Evolutionary conservation across 92 coral and sea anemone species (phyloP), one percentile per base, ranked within the genome.

Genomic region (Umimayanthus chanpuru): DNA sequence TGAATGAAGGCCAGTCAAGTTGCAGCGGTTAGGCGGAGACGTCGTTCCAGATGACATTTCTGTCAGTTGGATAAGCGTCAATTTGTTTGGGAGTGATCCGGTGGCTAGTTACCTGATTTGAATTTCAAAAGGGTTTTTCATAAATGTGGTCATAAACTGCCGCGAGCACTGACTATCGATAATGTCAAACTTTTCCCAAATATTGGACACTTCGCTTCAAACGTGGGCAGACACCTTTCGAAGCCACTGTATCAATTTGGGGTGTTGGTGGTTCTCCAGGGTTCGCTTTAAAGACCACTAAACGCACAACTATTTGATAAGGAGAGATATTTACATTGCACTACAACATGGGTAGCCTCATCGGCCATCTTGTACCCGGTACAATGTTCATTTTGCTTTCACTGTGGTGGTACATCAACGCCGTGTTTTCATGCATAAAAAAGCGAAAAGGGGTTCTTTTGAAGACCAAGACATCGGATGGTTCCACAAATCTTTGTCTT

Each of bases 341-440:
- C 28, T 58, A 16, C 81, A 32, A 67, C 73, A 96, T 96, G 98
- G 98, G 98, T 5, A 82, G 92, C 30, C 94, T 96, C 16, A 76
- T 87, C 1, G 98, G 98, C 8, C 98, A 96, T 89, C 92, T 88
- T 0, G 90, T 91, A 10, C 98, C 98, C 23, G 98, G 98, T 2
- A 65, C 93, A 1, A 61, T 94, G 74, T 92, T 96, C 64, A 70
- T 91, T 43, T 32, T 87, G 25, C 23, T 83, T 5, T 95, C 98
- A 0, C 0, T 92, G 8, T 96, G 98, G 98, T 96, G 96, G 96
- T 89, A 89, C 85, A 5, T 73, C 30, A 94, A 93, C 12, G 87
- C 88, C 41, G 83, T 95, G 25, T 29, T 86, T 71, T 39, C 81
- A 23, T 58, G 81, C 44, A 12, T 66, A 29, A 70, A 70, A 70